phyloP scores from a whole-genome alignment of 2,888 invertebrate species.

The Lochmaea capreae region DNA sequence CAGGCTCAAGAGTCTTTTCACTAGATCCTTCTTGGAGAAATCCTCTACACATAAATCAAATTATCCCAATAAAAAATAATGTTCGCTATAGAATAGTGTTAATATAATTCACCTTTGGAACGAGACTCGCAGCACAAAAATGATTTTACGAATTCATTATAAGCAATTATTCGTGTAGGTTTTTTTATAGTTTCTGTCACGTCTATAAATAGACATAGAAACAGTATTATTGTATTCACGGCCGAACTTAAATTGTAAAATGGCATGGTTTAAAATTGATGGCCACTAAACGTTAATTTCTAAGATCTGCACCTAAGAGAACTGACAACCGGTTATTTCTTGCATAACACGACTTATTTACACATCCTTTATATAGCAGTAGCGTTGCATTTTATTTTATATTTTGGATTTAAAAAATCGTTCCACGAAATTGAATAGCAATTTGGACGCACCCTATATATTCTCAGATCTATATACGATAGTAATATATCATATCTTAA shows the following conservation, averaged over 20 bases:
- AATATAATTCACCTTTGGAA: slow-evolving; percentile 3
- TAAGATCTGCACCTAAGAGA: slow-evolving; percentile 1
- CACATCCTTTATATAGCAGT: background rate
- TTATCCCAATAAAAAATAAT: too few relatives aligned
- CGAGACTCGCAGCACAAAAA: slow-evolving; percentile 5
- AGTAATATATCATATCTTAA: too few relatives aligned
- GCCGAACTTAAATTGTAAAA: slow-evolving; percentile 30
- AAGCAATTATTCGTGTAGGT: slow-evolving; percentile 28
- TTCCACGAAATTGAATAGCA: background rate
- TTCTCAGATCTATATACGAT: too few relatives aligned
- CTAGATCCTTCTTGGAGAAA: too few relatives aligned
- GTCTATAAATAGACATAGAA: slow-evolving; percentile 40
- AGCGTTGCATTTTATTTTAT: background rate
- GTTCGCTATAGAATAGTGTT: background rate
- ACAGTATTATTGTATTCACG: slow-evolving; percentile 30
- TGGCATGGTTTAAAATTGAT: slow-evolving; percentile 1
- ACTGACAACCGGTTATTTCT: slow-evolving; percentile 3
- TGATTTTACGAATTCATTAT: slow-evolving; percentile 17
- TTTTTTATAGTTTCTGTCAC: slow-evolving; percentile 31
- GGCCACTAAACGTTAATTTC: background rate
- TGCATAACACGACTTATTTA: background rate
- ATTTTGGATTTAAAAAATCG: background rate
- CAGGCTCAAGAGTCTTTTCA: too few relatives aligned
- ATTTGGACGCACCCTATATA: background rate
- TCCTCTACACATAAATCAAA: too few relatives aligned